Evolutionary conservation across 1,140 invertebrate species (phyloP).

Genomic region (Tribolium madens): DNA sequence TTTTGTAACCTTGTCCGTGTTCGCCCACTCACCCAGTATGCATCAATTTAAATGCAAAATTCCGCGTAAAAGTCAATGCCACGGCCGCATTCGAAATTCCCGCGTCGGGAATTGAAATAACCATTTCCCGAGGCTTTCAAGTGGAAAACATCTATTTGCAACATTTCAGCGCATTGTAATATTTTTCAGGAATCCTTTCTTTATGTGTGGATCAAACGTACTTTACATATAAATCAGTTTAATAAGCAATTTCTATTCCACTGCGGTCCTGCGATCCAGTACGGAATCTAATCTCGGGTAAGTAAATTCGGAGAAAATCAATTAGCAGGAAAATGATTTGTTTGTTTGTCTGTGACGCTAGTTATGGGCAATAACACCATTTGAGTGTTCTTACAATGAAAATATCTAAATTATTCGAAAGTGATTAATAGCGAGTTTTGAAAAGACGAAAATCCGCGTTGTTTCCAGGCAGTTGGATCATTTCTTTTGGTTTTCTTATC

Average conservation of each 20-base stretch:
- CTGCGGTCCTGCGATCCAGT: neutral
- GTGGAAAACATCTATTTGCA: no score
- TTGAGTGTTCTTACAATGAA: constrained; percentile 8
- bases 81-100: constrained; percentile 10
- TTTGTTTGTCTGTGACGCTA: constrained; percentile 14
- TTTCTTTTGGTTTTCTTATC: constrained; percentile 25
- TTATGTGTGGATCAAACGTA: neutral
- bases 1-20: constrained; percentile 37
- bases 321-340: constrained; percentile 24
- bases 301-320: constrained; percentile 19
- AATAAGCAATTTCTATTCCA: constrained; percentile 26
- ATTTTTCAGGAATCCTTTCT: neutral
- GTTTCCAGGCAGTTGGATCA: constrained; percentile 9
- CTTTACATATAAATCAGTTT: constrained; percentile 27
- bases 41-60: constrained; percentile 37
- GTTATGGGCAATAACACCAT: constrained; percentile 10
- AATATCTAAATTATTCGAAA: constrained; percentile 26
- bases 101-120: no score
- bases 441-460: constrained; percentile 1
- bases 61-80: constrained; percentile 30
- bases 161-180: neutral
- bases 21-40: constrained; percentile 33
- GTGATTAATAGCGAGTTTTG: constrained; percentile 16
- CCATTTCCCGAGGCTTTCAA: no score
- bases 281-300: constrained; percentile 15